phyloP scores from a whole-genome alignment of 2,113 vertebrate species.

The Macquaria australasica region DNA sequence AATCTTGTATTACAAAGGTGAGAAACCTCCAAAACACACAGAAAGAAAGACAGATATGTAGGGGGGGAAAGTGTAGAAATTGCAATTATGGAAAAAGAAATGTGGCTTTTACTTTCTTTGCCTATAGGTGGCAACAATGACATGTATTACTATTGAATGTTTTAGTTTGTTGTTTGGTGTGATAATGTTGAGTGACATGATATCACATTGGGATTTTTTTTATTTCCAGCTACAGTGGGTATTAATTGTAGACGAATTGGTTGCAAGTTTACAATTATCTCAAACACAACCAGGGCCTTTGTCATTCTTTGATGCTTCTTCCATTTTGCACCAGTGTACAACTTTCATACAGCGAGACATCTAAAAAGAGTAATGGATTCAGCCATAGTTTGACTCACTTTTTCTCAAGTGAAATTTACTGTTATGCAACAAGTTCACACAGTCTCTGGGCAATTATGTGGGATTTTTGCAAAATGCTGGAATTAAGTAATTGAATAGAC shows the following conservation, averaged over 20 bases:
- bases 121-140: too few species aligned
- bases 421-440: not conserved
- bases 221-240: not conserved
- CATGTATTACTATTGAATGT: too few species aligned
- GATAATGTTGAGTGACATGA: too few species aligned
- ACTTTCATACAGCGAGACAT: slow-evolving; percentile 12
- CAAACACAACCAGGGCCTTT: not conserved
- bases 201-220: too few species aligned
- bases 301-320: slow-evolving; percentile 8
- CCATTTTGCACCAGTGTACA: slow-evolving; percentile 16
- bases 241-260: not conserved
- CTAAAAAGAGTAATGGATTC: slow-evolving; percentile 4
- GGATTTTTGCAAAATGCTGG: not conserved
- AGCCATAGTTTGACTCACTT: not conserved
- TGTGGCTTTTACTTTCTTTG: too few species aligned
- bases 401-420: not conserved
- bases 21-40: too few species aligned
- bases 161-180: too few species aligned
- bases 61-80: too few species aligned
- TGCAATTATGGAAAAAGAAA: too few species aligned
- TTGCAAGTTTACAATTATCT: not conserved
- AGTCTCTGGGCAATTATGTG: not conserved
- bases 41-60: too few species aligned
- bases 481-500: not conserved
- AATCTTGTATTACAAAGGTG: too few species aligned